Percentiles rank a stretch among this genome's conserved stretches.
Conservation (phyloP, 2,113 vertebrate genomes). For the Phrynocephalus versicolor region DNA sequence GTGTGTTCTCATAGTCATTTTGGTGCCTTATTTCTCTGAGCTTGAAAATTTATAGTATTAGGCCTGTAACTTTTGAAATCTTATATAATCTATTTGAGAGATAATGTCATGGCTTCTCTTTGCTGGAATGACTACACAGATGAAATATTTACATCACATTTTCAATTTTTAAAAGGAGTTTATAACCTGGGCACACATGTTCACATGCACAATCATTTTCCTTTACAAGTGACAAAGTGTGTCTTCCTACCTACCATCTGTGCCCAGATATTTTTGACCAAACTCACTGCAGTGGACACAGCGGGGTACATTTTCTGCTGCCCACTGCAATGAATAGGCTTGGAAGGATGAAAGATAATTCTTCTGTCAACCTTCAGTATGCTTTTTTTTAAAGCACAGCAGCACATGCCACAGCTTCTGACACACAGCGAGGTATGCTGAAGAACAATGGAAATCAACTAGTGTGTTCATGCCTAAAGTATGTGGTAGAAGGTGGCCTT, state of each 20-base stretch:
- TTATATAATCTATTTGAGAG: conserved; percentile 3
- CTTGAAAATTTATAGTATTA: neutral
- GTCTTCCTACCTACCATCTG: conserved; percentile 8
- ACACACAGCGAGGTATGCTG: neutral
- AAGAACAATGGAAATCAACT: neutral
- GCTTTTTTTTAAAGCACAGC: neutral
- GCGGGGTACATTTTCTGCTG: conserved; percentile 24
- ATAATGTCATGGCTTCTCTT: conserved; percentile 43
- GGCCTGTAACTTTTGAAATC: neutral
- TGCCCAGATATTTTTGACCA: conserved; percentile 19
- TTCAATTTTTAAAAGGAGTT: neutral
- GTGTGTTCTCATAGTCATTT: neutral
- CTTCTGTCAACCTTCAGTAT: conserved; percentile 10
- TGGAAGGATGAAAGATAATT: neutral
- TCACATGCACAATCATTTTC: conserved; percentile 45
- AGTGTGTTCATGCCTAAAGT: neutral
- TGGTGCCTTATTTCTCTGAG: neutral
- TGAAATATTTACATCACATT: conserved; percentile 58
- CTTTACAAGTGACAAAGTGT: conserved; percentile 41
- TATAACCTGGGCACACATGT: conserved; percentile 20
- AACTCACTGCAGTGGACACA: neutral
- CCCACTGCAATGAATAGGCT: neutral
- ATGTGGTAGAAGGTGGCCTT: neutral
- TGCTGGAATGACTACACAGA: conserved; percentile 1
- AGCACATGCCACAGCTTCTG: neutral